Base-by-base conservation (phyloP, 37 sponge, comb jelly and placozoan species). In the Corticium candelabrum region DNA sequence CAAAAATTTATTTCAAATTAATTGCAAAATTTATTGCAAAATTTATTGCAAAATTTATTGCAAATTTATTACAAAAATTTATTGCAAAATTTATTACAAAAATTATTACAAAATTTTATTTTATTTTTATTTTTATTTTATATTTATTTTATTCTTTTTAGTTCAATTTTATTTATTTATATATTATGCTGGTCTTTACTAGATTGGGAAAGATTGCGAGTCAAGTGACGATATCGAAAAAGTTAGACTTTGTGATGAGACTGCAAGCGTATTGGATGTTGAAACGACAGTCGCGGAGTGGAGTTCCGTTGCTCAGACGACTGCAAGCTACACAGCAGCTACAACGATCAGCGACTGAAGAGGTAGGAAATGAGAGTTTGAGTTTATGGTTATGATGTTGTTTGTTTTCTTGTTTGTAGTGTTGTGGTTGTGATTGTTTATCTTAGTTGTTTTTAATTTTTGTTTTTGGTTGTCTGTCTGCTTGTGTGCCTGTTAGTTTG, bases 221-320 rank as follows among this genome's bases (percentile, higher is more conserved):
- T 37, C 73, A 83, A 34, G 92, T 94, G 35, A 86, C 81, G 74
- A 73, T 94, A 0, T 79, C 77, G 37, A 84, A 90, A 74, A 94
- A 94, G 86, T 81, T 85, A 0, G 88, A 89, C 83, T 94, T 94
- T 80, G 85, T 94, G n/a, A 84, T 90, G 5, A 86, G 84, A 80
- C 82, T 98, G 76, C 90, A 89, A 35, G 84, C 82, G 71, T 98
- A 90, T 85, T 98, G 99, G 99, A 91, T 88, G 77, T 86, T 98
- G 77, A 98, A 98, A 86, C 73, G 99, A 39, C 99, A 98, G 86
- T 89, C 93, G 56, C 77, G 99, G 3, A 98, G 94, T 78, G 99
- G 99, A 37, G 99, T 98, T 35, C 99, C 99, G 7, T 82, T 98
- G 37, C 83, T 98, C 29, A 56, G 99, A 15, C 84, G 99, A 37